Conservation (phyloP, 2,797 vertebrate genomes). For the Austrolebias charrua region DNA sequence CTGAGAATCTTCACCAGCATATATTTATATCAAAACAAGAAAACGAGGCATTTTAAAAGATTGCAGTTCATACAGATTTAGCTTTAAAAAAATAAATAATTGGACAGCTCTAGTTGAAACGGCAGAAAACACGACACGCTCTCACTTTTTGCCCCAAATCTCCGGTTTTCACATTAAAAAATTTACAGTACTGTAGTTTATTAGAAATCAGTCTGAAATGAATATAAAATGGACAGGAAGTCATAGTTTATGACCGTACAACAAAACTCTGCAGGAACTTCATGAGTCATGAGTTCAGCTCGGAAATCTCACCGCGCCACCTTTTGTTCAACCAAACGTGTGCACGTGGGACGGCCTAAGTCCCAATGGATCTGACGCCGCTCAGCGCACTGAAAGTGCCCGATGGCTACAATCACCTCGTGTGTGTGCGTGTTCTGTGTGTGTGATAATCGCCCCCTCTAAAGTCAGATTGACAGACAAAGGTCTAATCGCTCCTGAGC, state of each 20-base stretch:
- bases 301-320: slow-evolving; percentile 40
- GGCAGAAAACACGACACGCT: no score
- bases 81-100: no score
- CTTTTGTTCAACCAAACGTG: slow-evolving; percentile 5
- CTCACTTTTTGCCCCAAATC: no score
- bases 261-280: not conserved
- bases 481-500: slow-evolving; percentile 90
- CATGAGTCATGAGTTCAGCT: slow-evolving; percentile 27
- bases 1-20: no score
- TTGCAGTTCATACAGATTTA: no score
- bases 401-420: slow-evolving; percentile 46
- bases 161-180: no score
- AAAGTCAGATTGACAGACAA: slow-evolving; percentile 91
- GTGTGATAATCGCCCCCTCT: slow-evolving; percentile 80
- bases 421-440: slow-evolving; percentile 30
- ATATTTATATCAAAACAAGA: no score
- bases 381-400: slow-evolving; percentile 46
- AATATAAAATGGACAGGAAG: not conserved
- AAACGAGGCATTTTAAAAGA: no score
- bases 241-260: slow-evolving; percentile 1
- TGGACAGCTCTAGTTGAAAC: no score
- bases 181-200: no score
- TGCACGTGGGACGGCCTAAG: slow-evolving; percentile 8
- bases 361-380: slow-evolving; percentile 46
- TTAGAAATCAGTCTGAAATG: no score